phyloP scores from a whole-genome alignment of 2,113 vertebrate genomes.

The Thunnus thynnus region DNA sequence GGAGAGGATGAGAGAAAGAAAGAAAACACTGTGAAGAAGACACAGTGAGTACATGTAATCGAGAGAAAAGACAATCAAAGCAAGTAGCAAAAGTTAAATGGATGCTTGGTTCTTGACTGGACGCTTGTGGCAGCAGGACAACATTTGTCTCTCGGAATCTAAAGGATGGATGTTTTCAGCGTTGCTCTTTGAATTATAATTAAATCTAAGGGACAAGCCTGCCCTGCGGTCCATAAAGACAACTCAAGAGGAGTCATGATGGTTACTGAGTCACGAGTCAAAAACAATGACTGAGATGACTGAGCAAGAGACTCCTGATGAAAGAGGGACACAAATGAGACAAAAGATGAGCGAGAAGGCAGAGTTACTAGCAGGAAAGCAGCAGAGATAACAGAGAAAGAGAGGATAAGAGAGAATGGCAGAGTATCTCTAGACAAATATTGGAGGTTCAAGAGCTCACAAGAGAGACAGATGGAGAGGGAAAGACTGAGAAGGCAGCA shows the following conservation, averaged over 20 bases:
- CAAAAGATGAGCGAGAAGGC: not conserved
- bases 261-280: conserved; percentile 31
- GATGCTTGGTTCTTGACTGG: not conserved
- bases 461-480: conserved; percentile 50
- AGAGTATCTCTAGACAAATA: conserved; percentile 67
- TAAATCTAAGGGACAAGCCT: conserved; percentile 20
- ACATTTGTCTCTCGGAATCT: conserved; percentile 1
- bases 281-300: conserved; percentile 34
- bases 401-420: conserved; percentile 58
- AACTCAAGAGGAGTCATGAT: conserved; percentile 24
- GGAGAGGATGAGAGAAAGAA: not conserved
- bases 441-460: conserved; percentile 66
- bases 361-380: conserved; percentile 13
- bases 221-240: conserved; percentile 12
- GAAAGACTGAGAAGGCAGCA: conserved; percentile 35
- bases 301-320: not conserved
- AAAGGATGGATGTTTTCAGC: not conserved
- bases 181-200: not conserved
- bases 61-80: not conserved
- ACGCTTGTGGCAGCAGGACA: not conserved
- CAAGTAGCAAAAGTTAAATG: not conserved
- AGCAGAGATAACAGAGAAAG: conserved; percentile 27
- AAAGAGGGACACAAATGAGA: conserved; percentile 15
- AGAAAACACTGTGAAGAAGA: conserved; percentile 3
- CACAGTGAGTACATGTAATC: not conserved